These are phyloP conservation scores for Porites rus DNA, from an alignment of 92 coral and sea anemone genomes.

Conservation along the genomic window DNA sequence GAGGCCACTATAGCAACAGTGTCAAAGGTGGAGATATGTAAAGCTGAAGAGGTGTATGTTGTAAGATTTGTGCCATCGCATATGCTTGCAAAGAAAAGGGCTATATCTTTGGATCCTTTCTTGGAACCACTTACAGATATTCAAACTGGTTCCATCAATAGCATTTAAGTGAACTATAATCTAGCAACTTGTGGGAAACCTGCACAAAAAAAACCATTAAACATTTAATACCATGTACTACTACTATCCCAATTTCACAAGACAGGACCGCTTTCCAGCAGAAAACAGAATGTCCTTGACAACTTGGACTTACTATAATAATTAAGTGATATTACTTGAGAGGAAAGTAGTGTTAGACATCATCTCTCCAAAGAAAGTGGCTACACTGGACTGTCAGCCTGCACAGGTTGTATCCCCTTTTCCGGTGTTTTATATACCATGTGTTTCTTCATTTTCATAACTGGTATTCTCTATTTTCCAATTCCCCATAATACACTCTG, in stretches of 20 bases:
- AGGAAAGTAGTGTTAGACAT: constrained; percentile 49
- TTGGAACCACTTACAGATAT: constrained; percentile 77
- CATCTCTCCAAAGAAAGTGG: constrained; percentile 52
- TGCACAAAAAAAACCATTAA: constrained; percentile 29
- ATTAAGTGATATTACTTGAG: constrained; percentile 29
- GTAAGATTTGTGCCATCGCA: constrained; percentile 76
- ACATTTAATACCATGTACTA: constrained; percentile 55
- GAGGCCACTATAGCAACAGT: constrained; percentile 52
- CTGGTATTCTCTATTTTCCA: no score
- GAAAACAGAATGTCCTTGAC: constrained; percentile 29
- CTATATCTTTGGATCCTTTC: constrained; percentile 69
- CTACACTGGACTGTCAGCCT: constrained; percentile 48
- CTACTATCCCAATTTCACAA: constrained; percentile 41
- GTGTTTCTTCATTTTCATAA: no score
- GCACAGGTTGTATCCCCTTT: constrained; percentile 42
- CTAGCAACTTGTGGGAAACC: constrained; percentile 29
- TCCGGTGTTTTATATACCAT: constrained; percentile 11
- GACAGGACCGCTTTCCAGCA: constrained; percentile 41
- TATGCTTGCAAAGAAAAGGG: constrained; percentile 62
- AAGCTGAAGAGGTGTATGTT: constrained; percentile 68
- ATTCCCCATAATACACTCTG: no score
- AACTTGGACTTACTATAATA: constrained; percentile 24
- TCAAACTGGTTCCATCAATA: constrained; percentile 69
- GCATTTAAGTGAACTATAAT: constrained; percentile 58
- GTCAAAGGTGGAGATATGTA: constrained; percentile 50